phyloP scores from a whole-genome alignment of 2,888 invertebrate species.

The Deilephila elpenor region DNA sequence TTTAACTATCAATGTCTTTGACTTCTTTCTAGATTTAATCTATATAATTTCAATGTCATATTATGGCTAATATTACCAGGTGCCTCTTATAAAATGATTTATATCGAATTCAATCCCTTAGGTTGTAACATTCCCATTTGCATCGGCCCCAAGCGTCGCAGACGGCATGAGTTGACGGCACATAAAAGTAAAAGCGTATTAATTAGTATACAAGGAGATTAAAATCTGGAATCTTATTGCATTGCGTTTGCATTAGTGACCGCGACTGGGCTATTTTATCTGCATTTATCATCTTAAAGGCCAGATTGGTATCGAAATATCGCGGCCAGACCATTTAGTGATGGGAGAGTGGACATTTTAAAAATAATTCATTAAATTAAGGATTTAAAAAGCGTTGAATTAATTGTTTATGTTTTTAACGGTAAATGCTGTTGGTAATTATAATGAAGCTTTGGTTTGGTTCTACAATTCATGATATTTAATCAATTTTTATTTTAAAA shows the following conservation, averaged over 20 bases:
- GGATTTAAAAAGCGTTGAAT: neutral
- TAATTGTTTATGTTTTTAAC: neutral
- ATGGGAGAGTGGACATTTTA: neutral
- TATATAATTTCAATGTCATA: too few relatives aligned
- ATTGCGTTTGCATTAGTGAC: slow-evolving; percentile 14
- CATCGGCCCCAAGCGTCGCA: neutral
- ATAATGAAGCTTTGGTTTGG: too few relatives aligned
- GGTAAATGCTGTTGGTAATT: too few relatives aligned
- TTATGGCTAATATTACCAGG: too few relatives aligned
- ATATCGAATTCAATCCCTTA: too few relatives aligned
- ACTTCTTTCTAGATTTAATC: too few relatives aligned
- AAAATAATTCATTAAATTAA: neutral
- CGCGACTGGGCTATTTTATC: slow-evolving; percentile 9
- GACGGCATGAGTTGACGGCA: neutral
- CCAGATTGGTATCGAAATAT: neutral
- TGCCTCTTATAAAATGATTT: too few relatives aligned
- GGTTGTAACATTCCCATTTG: too few relatives aligned
- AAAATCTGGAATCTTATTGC: slow-evolving; percentile 28
- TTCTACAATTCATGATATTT: too few relatives aligned
- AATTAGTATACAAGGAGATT: slow-evolving; percentile 32
- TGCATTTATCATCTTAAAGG: slow-evolving; percentile 6
- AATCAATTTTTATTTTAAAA: too few relatives aligned
- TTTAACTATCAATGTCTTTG: too few relatives aligned
- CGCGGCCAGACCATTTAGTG: slow-evolving; percentile 2
- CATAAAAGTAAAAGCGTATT: slow-evolving; percentile 36